Base-by-base conservation (phyloP, 2,797 vertebrate species). In the Leontopithecus rosalia region DNA sequence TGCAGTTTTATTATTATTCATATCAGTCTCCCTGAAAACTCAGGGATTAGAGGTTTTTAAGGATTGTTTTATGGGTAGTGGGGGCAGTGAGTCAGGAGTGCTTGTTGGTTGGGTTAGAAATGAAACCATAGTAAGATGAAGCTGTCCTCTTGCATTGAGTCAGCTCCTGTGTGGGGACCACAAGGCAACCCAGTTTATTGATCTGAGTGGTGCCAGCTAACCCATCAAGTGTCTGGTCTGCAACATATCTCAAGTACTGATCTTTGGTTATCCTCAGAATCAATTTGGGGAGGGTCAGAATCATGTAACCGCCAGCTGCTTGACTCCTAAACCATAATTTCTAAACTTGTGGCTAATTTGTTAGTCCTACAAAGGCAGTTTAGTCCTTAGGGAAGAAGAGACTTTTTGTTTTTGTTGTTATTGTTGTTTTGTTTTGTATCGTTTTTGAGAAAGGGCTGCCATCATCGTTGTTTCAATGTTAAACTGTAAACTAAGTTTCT, bases 301-400 rank as follows among this genome's bases (percentile, higher is more conserved):
- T 67, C 7, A 67, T 1, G 33, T n/a, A n/a, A 2, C 61, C 15
- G 4, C 33, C 0, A 17, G 61, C 15, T n/a, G 15, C 0, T 0
- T 67, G 61, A 67, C 61, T 67, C 33, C 33, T 67, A 67, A 67
- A 67, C 61, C 33, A 4, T 67, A 67, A 19, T 67, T 67, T n/a
- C 61, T n/a, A 19, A 67, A 2, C 15, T 8, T 67, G 33, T 19
- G 61, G 33, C 61, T 67, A 67, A 67, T n/a, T n/a, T 67, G 30
- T 67, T n/a, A 67, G 15, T 33, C 61, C 61, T 67, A n/a, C 61
- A 19, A n/a, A n/a, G 33, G 33, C 61, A 67, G 61, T 67, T 67
- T 67, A 67, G 61, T 67, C 33, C 15, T n/a, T 33, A 67, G 61
- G 30, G 3, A 4, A n/a, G 61, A 67, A 67, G 30, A 64, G 33